Percentiles rank a stretch among this genome's conserved stretches.
Evolutionary conservation across 2,888 invertebrate species (phyloP).

Genomic region (Lithophane semibrunnea): DNA sequence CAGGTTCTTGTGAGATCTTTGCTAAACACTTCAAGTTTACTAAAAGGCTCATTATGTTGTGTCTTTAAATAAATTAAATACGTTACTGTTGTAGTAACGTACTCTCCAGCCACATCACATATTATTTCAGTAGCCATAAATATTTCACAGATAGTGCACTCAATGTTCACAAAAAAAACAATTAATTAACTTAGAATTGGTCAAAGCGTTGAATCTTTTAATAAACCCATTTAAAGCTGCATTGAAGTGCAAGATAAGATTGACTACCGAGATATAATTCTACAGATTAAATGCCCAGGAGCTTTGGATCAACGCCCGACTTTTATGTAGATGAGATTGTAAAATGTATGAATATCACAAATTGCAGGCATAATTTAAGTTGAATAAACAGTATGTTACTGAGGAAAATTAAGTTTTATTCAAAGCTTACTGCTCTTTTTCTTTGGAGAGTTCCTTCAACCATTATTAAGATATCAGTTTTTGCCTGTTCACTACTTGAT

Average conservation of each 20-base stretch:
- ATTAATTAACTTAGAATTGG: slow-evolving; percentile 45
- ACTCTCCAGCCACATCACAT: not conserved
- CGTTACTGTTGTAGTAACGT: not conserved
- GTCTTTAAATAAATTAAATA: not conserved
- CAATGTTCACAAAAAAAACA: slow-evolving; percentile 7
- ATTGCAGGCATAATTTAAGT: slow-evolving; percentile 30
- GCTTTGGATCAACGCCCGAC: slow-evolving; percentile 55
- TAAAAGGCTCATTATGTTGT: slow-evolving; percentile 5
- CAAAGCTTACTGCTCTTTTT: slow-evolving; percentile 23
- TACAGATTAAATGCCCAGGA: slow-evolving; percentile 55
- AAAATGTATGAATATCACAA: slow-evolving; percentile 56
- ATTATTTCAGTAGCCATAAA: slow-evolving; percentile 18
- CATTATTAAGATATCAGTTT: slow-evolving; percentile 25
- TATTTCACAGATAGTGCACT: slow-evolving; percentile 13
- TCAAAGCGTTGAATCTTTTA: slow-evolving; percentile 31
- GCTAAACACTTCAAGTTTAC: not conserved
- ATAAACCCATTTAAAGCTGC: slow-evolving; percentile 55
- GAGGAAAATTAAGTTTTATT: slow-evolving; percentile 4
- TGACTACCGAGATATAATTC: slow-evolving; percentile 58
- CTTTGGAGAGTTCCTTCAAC: not conserved
- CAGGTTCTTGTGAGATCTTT: slow-evolving; percentile 7
- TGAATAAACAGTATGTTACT: slow-evolving; percentile 20
- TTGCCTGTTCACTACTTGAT: not conserved
- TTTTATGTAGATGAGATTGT: slow-evolving; percentile 58
- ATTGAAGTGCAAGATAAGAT: slow-evolving; percentile 56